These are phyloP conservation scores for Cygnus buccinator DNA, from an alignment of 2,113 vertebrate species.

Conservation along the genomic window DNA sequence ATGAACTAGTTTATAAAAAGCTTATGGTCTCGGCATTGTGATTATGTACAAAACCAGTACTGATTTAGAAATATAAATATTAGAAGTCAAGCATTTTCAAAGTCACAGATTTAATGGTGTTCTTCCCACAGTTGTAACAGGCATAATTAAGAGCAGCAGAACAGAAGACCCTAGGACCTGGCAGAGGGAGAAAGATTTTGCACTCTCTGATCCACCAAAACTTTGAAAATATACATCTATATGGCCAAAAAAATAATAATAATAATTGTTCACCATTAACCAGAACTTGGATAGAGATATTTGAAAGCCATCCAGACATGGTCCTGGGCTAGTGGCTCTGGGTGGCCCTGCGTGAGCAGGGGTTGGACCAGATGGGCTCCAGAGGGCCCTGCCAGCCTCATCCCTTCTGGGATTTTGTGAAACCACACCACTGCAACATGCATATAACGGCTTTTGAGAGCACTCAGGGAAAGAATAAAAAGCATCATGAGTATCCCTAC, in stretches of 20 bases:
- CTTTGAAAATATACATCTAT: background rate
- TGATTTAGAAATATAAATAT: background rate
- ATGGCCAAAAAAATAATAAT: background rate
- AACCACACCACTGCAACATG: background rate
- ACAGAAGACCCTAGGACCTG: background rate
- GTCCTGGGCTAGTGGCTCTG: background rate
- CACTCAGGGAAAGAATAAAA: conserved; percentile 5
- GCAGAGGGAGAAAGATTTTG: background rate
- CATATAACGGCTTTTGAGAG: background rate
- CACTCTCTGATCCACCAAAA: background rate
- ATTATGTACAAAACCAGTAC: background rate
- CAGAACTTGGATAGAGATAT: background rate
- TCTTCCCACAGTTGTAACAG: background rate
- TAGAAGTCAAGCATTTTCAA: background rate
- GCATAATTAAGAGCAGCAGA: background rate
- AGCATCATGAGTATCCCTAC: background rate
- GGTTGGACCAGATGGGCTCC: background rate
- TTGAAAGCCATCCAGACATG: background rate
- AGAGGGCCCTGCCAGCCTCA: background rate
- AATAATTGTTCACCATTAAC: background rate
- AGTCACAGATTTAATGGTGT: background rate
- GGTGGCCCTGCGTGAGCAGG: background rate
- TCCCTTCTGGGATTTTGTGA: background rate
- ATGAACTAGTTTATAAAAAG: background rate
- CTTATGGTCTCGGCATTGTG: background rate